phyloP scores from a whole-genome alignment of 2,888 invertebrate species.

The Lasius platythorax region DNA sequence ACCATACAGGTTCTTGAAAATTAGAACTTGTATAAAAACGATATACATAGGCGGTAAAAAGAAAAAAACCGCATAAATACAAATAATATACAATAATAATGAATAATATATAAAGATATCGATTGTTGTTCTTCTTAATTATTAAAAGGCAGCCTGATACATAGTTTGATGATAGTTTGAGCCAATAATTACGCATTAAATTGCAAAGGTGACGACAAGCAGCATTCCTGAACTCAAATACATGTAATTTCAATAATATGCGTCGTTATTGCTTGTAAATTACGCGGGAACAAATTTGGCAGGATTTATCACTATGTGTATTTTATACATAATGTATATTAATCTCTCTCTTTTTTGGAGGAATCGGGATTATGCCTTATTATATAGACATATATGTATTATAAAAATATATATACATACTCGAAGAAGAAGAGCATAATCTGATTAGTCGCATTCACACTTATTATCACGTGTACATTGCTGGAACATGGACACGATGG shows the following conservation, averaged over 20 bases:
- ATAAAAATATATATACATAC: constrained; percentile 62
- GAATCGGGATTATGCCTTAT: constrained; percentile 74
- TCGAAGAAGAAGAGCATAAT: constrained; percentile 43
- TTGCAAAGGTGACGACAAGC: constrained; percentile 46
- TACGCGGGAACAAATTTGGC: constrained; percentile 67
- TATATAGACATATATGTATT: constrained; percentile 61
- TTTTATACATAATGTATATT: constrained; percentile 76
- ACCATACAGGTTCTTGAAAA: constrained; percentile 13
- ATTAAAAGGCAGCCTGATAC: constrained; percentile 40
- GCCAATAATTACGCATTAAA: constrained; percentile 52
- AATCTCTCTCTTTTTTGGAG: constrained; percentile 36
- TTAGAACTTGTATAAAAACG: constrained; percentile 12
- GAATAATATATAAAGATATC: constrained; percentile 28
- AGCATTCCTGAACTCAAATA: constrained; percentile 65
- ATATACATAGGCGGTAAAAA: constrained; percentile 10
- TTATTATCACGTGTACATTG: constrained; percentile 32
- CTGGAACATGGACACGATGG: constrained; percentile 17
- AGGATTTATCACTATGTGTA: constrained; percentile 63
- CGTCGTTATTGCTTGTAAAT: constrained; percentile 57
- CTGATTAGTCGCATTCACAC: constrained; percentile 11
- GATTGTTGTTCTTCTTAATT: constrained; percentile 28
- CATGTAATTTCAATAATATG: constrained; percentile 58
- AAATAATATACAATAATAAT: constrained; percentile 41
- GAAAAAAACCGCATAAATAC: constrained; percentile 11
- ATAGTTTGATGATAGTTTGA: constrained; percentile 51